Conservation (phyloP, 2,797 vertebrate species). For the Macropus fuliginosus region DNA sequence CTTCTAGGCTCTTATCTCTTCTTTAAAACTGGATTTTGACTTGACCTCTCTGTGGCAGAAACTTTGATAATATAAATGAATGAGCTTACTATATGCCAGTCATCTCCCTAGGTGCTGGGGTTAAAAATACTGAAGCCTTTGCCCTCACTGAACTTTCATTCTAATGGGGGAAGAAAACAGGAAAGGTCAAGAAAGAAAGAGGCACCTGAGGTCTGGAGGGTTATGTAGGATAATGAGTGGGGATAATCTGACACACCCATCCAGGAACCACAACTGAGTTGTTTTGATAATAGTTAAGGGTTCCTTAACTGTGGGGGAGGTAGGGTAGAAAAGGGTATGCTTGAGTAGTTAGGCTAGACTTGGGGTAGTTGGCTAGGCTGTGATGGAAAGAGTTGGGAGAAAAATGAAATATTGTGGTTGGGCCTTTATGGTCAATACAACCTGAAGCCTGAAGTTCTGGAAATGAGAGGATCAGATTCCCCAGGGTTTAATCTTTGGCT, state of each 20-base stretch:
- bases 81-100: not conserved
- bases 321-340: not conserved
- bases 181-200: not conserved
- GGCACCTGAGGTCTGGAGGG: not conserved
- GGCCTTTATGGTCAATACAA: not conserved
- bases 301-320: not conserved
- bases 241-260: not conserved
- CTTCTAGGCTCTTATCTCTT: not conserved
- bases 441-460: not conserved
- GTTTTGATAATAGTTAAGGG: not conserved
- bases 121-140: not conserved
- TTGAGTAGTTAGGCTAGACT: not conserved
- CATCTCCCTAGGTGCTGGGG: not conserved
- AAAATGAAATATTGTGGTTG: not conserved
- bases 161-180: not conserved
- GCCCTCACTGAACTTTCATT: not conserved
- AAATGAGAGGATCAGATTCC: not conserved
- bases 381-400: not conserved
- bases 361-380: not conserved
- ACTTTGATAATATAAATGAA: not conserved
- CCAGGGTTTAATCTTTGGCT: not conserved
- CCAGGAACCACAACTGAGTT: not conserved
- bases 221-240: not conserved
- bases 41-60: not conserved
- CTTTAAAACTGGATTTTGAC: not conserved